These are phyloP conservation scores for Aythya baeri DNA, from an alignment of 2,113 vertebrate genomes.

Conservation along the genomic window DNA sequence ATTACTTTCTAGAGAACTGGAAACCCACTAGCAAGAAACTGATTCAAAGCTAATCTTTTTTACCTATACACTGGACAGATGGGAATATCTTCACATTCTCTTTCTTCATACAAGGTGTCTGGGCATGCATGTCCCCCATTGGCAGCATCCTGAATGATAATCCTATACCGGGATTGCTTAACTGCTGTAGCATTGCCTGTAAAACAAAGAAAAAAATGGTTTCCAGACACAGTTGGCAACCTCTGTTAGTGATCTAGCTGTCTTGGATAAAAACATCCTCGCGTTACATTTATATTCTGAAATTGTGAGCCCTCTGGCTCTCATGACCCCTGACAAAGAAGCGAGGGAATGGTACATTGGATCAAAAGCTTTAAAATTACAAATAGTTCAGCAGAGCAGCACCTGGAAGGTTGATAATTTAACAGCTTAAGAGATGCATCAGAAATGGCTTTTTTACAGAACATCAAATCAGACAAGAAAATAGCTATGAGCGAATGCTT, in stretches of 20 bases:
- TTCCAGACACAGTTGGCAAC: not conserved
- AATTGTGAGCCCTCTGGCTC: not conserved
- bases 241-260: not conserved
- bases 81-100: slow-evolving; percentile 89
- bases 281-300: not conserved
- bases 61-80: slow-evolving; percentile 89
- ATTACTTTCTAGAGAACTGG: not conserved
- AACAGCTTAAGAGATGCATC: not conserved
- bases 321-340: not conserved
- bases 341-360: not conserved
- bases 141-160: slow-evolving; percentile 84
- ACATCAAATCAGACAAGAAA: not conserved
- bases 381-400: not conserved
- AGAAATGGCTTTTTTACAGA: not conserved
- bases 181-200: slow-evolving; percentile 83
- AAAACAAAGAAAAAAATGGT: slow-evolving; percentile 7
- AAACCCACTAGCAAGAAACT: not conserved
- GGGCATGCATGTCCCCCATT: slow-evolving; percentile 91
- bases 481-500: not conserved
- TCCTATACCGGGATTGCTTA: slow-evolving; percentile 91
- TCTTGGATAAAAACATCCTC: not conserved
- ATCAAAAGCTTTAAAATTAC: not conserved
- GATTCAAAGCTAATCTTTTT: not conserved
- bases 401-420: not conserved
- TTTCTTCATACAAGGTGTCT: slow-evolving; percentile 94